Percentiles rank a stretch among this genome's conserved stretches.
Evolutionary conservation across 2,888 invertebrate species (phyloP).

Genomic region (Morpho achilles): DNA sequence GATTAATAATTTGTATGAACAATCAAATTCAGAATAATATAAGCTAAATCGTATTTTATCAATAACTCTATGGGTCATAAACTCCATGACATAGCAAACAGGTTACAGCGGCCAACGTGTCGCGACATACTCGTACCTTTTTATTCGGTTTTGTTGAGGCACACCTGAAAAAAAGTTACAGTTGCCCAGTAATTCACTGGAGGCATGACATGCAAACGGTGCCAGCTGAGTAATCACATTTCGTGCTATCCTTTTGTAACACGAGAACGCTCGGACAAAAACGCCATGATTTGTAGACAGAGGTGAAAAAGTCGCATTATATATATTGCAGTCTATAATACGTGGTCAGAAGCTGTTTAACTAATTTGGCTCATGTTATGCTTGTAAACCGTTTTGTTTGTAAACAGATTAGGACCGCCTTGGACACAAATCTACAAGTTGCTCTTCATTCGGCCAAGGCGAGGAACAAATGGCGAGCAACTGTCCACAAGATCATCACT

Average conservation of each 20-base stretch:
- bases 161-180: constrained; percentile 53
- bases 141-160: constrained; percentile 55
- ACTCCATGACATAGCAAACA: constrained; percentile 54
- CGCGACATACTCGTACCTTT: constrained; percentile 46
- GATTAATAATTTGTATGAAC: too few species aligned
- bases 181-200: constrained; percentile 57
- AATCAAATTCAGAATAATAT: too few species aligned
- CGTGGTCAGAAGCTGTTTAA: constrained; percentile 1
- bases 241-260: constrained; percentile 66
- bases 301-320: constrained; percentile 22
- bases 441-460: too few species aligned
- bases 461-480: too few species aligned
- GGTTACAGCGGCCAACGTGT: constrained; percentile 50
- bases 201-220: constrained; percentile 62
- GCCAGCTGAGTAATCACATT: constrained; percentile 69
- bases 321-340: constrained; percentile 7
- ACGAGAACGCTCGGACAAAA: constrained; percentile 46
- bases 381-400: too few species aligned
- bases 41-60: too few species aligned
- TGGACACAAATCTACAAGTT: too few species aligned
- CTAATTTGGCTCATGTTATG: not conserved
- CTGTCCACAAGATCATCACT: too few species aligned
- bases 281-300: constrained; percentile 52
- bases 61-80: constrained; percentile 28
- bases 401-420: too few species aligned